Base-by-base conservation (phyloP, 2,888 invertebrate genomes). In the Brachylomia viminalis region DNA sequence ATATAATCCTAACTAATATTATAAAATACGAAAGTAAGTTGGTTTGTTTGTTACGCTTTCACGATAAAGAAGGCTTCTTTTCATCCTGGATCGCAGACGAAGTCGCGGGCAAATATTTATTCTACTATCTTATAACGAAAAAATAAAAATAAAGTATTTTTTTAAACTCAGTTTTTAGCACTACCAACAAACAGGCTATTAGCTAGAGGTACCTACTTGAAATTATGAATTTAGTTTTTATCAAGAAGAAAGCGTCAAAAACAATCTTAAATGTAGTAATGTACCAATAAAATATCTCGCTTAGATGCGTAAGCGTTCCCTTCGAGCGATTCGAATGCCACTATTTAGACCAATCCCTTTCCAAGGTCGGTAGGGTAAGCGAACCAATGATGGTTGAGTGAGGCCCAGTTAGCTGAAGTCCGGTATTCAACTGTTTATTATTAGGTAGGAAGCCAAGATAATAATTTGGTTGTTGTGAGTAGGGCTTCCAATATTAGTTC, bases 301-400 rank as follows among this genome's bases (percentile, higher is more conserved):
- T 70, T 85, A 69, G 82, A 79, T 79, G 79, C 74, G 77, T 59
- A 65, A 49, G 33, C 58, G 38, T 71, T 79, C 76, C 72, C 54
- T 76, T 76, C 47, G 64, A 54, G 27, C 33, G 49, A 45, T 33
- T 59, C 33, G 23, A 70, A 58, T 49, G 59, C 75, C 38, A 38
- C 38, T 38, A 38, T 38, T n/a, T n/a, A n/a, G n/a, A 7, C 2
- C 86, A 69, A 56, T 86, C 87, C 83, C 86, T 86, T 86, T 79
- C 58, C 80, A 85, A 86, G 86, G 86, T 72, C 68, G 68, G 6
- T 20, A 27, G 66, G 62, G 45, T 61, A 23, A 8, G 33, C 30
- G 33, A 11, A 47, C 82, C 59, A 61, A 38, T 49, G 15, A 38
- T 54, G 45, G 27, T 15, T n/a, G 72, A 38, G 38, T n/a, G 61